Conservation (phyloP, 2,113 vertebrate species). For the Glaucidium brasilianum region DNA sequence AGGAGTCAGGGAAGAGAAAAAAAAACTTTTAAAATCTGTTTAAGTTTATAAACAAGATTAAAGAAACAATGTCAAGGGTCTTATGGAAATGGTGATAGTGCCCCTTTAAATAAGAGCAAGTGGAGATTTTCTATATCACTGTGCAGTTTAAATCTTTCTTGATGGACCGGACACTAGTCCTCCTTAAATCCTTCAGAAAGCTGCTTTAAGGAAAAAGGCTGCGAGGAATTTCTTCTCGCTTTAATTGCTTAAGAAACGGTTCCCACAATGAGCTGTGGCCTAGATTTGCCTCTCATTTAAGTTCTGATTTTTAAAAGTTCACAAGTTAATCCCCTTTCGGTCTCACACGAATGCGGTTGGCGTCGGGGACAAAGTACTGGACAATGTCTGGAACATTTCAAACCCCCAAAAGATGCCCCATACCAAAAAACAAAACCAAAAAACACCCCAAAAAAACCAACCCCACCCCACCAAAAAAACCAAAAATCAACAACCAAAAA, state of each 20-base stretch:
- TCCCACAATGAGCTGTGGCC: slow-evolving; percentile 90
- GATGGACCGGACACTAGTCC: slow-evolving; percentile 85
- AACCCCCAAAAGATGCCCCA: slow-evolving; percentile 52
- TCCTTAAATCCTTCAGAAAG: slow-evolving; percentile 85
- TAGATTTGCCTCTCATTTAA: slow-evolving; percentile 94
- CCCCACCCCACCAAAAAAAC: background rate
- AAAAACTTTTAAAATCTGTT: slow-evolving; percentile 72
- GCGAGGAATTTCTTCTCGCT: slow-evolving; percentile 92
- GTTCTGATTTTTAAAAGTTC: slow-evolving; percentile 93
- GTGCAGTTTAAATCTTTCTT: slow-evolving; percentile 82
- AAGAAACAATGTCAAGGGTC: slow-evolving; percentile 76
- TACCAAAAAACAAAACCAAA: background rate
- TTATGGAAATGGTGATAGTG: slow-evolving; percentile 74
- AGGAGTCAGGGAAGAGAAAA: background rate
- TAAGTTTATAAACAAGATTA: slow-evolving; percentile 80
- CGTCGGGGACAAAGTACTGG: slow-evolving; percentile 72
- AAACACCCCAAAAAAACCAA: too few species aligned
- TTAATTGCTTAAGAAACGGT: slow-evolving; percentile 96
- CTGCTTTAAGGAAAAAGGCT: slow-evolving; percentile 88
- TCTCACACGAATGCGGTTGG: slow-evolving; percentile 78
- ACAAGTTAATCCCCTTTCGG: slow-evolving; percentile 93
- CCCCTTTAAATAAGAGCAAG: slow-evolving; percentile 77
- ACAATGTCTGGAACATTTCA: slow-evolving; percentile 69
- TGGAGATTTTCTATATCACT: slow-evolving; percentile 82
- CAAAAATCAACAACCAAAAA: too few species aligned